phyloP scores from a whole-genome alignment of 2,113 vertebrate genomes.

The Lepidothrix coronata region DNA sequence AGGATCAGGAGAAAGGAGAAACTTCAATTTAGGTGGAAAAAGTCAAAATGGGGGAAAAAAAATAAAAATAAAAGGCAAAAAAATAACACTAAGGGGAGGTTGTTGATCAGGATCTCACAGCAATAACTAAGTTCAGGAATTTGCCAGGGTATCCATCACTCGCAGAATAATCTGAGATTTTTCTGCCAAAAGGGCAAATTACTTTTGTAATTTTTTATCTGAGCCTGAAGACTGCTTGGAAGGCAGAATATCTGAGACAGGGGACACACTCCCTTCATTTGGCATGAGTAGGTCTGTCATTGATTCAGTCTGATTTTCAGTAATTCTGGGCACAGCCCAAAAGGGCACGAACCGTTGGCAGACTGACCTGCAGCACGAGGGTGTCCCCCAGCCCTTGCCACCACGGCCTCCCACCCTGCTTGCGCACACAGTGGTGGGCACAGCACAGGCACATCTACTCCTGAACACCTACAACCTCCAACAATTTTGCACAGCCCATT shows the following conservation, averaged over 20 bases:
- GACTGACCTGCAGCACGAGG: accelerated
- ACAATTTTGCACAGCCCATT: neutral
- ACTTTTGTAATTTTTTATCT: neutral
- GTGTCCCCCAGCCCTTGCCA: accelerated
- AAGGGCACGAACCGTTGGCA: neutral
- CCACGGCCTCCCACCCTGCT: neutral
- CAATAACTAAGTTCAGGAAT: neutral
- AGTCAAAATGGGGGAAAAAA: neutral
- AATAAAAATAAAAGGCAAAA: neutral
- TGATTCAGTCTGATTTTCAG: neutral
- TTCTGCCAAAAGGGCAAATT: neutral
- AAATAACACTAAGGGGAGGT: accelerated
- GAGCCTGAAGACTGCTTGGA: neutral
- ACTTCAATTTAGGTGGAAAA: neutral
- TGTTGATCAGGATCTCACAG: neutral
- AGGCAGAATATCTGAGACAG: neutral
- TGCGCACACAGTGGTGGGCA: neutral
- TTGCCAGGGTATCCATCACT: neutral
- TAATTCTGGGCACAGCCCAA: neutral
- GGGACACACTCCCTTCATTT: neutral
- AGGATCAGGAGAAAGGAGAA: neutral
- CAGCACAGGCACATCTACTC: neutral
- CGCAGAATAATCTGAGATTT: neutral
- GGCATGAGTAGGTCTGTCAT: accelerated
- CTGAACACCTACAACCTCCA: neutral